Conservation (phyloP, 2,797 vertebrate genomes). For the Microcaecilia unicolor region DNA sequence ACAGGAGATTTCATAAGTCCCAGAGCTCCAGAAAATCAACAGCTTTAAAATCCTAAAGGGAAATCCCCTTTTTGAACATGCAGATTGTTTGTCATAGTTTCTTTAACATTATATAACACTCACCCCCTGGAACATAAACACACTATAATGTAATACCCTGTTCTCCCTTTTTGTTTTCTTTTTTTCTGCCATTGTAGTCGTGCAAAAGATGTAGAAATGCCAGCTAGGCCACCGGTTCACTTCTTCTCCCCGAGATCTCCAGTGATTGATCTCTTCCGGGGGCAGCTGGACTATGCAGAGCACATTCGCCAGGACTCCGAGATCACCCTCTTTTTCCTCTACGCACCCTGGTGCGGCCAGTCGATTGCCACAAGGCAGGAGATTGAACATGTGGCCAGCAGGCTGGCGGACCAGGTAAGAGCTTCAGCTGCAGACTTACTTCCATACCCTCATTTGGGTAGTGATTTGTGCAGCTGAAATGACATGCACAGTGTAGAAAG, state of each 20-base stretch:
- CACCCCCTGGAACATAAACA: not conserved
- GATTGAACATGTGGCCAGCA: conserved; percentile 75
- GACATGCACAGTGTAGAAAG: no score
- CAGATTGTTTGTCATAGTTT: not conserved
- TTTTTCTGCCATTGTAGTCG: conserved; percentile 52
- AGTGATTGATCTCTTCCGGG: conserved; percentile 83
- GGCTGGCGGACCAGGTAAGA: conserved; percentile 82
- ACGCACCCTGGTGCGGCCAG: conserved; percentile 93
- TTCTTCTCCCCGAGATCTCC: conserved; percentile 79
- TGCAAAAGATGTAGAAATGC: conserved; percentile 79
- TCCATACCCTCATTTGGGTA: no score
- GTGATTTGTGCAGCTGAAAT: no score
- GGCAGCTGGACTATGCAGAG: conserved; percentile 84
- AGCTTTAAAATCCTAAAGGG: no score
- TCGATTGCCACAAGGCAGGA: conserved; percentile 77
- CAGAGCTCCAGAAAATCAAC: no score
- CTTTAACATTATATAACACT: not conserved
- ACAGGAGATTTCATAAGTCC: no score
- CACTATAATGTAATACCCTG: no score
- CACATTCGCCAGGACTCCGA: conserved; percentile 71
- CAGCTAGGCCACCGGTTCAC: conserved; percentile 72
- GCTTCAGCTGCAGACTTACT: no score
- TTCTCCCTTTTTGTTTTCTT: not conserved
- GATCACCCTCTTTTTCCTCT: conserved; percentile 80
- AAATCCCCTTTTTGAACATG: no score